Conservation (phyloP, 2,888 invertebrate species). For the Psylliodes chrysocephalus region DNA sequence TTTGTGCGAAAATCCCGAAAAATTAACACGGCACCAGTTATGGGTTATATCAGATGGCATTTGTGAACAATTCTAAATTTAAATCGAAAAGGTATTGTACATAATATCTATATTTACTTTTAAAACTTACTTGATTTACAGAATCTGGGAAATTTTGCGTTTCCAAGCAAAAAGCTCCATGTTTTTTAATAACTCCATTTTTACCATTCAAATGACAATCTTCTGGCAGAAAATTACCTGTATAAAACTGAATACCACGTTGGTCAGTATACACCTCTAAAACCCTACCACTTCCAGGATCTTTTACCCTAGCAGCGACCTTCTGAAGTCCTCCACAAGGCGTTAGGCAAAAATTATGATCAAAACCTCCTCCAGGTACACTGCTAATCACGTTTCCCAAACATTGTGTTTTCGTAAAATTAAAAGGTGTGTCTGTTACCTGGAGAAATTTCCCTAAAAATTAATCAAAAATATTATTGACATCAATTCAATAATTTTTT, state of each 20-base stretch:
- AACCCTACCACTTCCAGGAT: slow-evolving; percentile 72
- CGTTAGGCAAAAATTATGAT: slow-evolving; percentile 82
- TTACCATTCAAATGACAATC: slow-evolving; percentile 48
- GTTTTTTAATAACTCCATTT: slow-evolving; percentile 50
- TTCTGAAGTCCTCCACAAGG: slow-evolving; percentile 48
- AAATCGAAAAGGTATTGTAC: too few relatives aligned
- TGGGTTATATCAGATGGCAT: too few relatives aligned
- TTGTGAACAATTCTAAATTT: too few relatives aligned
- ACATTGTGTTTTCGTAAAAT: slow-evolving; percentile 74
- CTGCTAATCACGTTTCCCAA: slow-evolving; percentile 75
- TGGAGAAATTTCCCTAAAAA: neutral
- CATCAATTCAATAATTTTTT: too few relatives aligned
- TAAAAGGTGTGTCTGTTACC: slow-evolving; percentile 78
- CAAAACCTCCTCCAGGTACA: slow-evolving; percentile 77
- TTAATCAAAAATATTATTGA: too few relatives aligned
- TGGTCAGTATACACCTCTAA: slow-evolving; percentile 83
- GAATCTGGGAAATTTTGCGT: slow-evolving; percentile 94
- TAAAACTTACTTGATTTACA: slow-evolving; percentile 78
- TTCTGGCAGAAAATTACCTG: slow-evolving; percentile 79
- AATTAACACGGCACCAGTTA: too few relatives aligned
- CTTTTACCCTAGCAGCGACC: slow-evolving; percentile 74
- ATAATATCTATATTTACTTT: too few relatives aligned
- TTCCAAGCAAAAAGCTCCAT: slow-evolving; percentile 85
- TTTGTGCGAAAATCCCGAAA: too few relatives aligned
- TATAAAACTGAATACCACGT: slow-evolving; percentile 92